Percentiles rank a stretch among this genome's conserved stretches.
Conservation (phyloP, 2,113 vertebrate species). For the Cygnus atratus region DNA sequence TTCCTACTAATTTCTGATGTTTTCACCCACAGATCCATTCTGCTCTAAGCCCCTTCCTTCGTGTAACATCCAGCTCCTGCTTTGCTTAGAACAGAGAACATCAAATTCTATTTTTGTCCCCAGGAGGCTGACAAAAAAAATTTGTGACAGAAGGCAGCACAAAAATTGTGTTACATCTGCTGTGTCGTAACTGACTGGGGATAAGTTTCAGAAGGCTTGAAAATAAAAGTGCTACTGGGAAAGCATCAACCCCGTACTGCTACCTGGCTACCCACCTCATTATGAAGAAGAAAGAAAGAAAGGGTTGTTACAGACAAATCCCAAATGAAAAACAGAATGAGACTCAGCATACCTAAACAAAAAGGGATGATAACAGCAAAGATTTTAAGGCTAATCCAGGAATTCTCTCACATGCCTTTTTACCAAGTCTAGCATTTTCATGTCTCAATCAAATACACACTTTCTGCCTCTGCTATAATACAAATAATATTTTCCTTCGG, state of each 20-base stretch:
- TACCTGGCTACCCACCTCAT: not conserved
- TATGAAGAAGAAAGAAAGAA: not conserved
- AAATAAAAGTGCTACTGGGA: not conserved
- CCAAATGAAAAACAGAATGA: not conserved
- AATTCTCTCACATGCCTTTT: not conserved
- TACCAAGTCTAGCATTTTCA: not conserved
- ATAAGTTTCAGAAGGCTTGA: not conserved
- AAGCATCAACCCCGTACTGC: not conserved
- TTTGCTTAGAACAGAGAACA: not conserved
- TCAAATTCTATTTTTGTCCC: not conserved
- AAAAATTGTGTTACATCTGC: not conserved
- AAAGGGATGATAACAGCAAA: not conserved
- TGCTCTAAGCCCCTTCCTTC: rapidly evolving
- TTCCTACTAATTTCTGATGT: not conserved
- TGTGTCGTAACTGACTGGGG: not conserved
- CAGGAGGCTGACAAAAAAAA: not conserved
- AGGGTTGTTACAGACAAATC: not conserved
- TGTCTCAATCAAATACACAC: not conserved
- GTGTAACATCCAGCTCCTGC: not conserved
- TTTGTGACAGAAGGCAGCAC: not conserved
- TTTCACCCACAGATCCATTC: not conserved
- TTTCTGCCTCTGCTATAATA: not conserved
- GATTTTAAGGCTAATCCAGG: not conserved
- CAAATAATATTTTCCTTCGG: not conserved
- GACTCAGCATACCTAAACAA: not conserved